Evolutionary conservation across 2,888 invertebrate species (phyloP), one percentile per base, ranked within the genome.

Genomic region (Pelosia muscerda): DNA sequence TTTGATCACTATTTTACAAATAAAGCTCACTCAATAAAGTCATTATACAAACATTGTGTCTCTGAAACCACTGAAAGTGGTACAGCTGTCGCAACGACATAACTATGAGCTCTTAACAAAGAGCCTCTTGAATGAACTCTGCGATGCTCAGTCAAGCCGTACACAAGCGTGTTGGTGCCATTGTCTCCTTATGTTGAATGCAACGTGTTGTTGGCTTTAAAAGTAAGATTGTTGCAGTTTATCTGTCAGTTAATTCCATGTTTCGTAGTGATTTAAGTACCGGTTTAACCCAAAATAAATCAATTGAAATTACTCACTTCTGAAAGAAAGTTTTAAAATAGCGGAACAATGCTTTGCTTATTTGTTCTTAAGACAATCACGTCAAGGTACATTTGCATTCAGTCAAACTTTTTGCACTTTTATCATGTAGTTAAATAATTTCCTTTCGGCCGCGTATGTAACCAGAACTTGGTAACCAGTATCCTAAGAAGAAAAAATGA

Each of bases 21-120:
- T n/a, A 9, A 49, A 49, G n/a, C 2, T 49, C n/a, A n/a, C 9
- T 2, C 49, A 49, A 2, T 49, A n/a, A n/a, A n/a, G 0, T 0
- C 9, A 9, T 49, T n/a, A 38, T n/a, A 23, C 13, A 53, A n/a
- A 26, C n/a, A 8, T 19, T 49, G 19, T 25, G 59, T 59, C 22
- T 23, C n/a, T 28, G 19, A 59, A 42, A n/a, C n/a, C 19, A 26
- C 25, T 22, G 58, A 23, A 53, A 31, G 59, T 53, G 53, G 62
- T 53, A 63, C 62, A 53, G 26, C 22, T 54, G 54, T 63, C 62
- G 31, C 25, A 31, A 31, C 22, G 28, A 11, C 57, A n/a, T 6
- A 38, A 56, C 23, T 56, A 34, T 38, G 59, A 38, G 38, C 38
- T 38, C 59, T 25, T 25, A 63, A 63, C 63, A 63, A 63, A 55